Conservation (phyloP, 2,797 vertebrate genomes). For the Intellagama lesueurii region DNA sequence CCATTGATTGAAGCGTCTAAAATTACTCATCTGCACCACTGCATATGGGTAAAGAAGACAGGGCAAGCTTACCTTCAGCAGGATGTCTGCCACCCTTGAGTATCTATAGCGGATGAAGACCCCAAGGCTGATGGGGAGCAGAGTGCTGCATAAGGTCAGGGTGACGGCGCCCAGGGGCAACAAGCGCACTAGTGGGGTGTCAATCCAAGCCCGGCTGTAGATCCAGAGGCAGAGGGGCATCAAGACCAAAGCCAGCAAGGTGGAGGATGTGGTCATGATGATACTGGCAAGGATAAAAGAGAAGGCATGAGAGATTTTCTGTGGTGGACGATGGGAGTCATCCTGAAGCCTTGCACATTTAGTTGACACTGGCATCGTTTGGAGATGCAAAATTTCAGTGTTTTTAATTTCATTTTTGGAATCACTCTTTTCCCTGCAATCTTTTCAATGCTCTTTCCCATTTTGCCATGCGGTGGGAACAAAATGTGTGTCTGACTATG, state of each 20-base stretch:
- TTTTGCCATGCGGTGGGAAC: too few relatives aligned
- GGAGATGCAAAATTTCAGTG: not conserved
- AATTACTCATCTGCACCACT: not conserved
- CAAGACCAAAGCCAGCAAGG: constrained; percentile 90
- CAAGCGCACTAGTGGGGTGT: constrained; percentile 91
- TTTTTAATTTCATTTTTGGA: not conserved
- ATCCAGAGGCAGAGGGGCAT: constrained; percentile 98
- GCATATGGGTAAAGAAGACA: not conserved
- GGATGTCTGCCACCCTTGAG: constrained; percentile 86
- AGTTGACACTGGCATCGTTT: not conserved
- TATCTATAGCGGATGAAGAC: constrained; percentile 89
- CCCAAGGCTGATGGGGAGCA: constrained; percentile 93
- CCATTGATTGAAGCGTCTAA: not conserved
- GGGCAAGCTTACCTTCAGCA: constrained; percentile 88
- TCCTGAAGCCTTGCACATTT: not conserved
- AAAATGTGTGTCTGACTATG: too few relatives aligned
- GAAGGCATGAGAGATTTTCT: not conserved
- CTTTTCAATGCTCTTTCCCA: not conserved
- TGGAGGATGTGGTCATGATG: constrained; percentile 97
- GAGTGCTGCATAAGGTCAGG: constrained; percentile 93
- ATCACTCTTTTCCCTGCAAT: too few relatives aligned
- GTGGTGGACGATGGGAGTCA: too few relatives aligned
- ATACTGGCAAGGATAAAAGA: constrained; percentile 79
- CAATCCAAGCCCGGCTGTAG: constrained; percentile 96
- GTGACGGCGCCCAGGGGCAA: constrained; percentile 93